Base-by-base conservation (phyloP, 2,888 invertebrate species). In the Frankliniella fusca region DNA sequence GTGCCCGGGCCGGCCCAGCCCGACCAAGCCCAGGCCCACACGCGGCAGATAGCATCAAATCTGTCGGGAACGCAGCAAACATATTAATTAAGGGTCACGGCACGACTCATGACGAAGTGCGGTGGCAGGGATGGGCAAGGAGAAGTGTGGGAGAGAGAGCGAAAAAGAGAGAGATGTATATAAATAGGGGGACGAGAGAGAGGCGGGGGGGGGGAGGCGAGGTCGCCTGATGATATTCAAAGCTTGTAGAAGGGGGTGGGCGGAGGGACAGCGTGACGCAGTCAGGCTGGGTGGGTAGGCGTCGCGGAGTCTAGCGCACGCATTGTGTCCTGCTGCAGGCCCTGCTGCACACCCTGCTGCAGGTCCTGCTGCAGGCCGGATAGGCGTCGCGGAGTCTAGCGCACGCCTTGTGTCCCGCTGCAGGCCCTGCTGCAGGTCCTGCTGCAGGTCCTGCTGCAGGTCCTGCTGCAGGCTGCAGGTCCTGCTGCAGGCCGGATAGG, bases 21-120 rank as follows among this genome's bases (percentile, higher is more conserved):
- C 50, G 10, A 12, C 50, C 50, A 11, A 12, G 54, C 54, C 54
- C 54, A 2, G 54, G 15, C 15, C 5, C 11, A 5, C 15, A 15
- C 54, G 20, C 54, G 27, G 1, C 70, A 76, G 70, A 76, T 76
- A 76, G 70, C 70, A 76, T 76, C 70, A 27, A 76, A 76, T 76
- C 27, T 76, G 70, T 76, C 70, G 27, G 12, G 70, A 12, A 76
- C 70, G 70, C 70, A 76, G 70, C 70, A 23, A 76, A 76, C 70
- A 76, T 76, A 76, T 76, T 76, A 76, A 76, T 76, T 76, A 76
- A 76, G 70, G 9, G 23, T 20, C 54, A 3, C 54, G n/a, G 38
- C 38, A 20, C 15, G 54, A 12, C 54, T 54, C 15, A 54, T 54
- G 54, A 20, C 54, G 38, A 38, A 38, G 20, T 54, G 54, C 54